phyloP scores from a whole-genome alignment of 2,888 invertebrate species.

The Pammene fasciana region DNA sequence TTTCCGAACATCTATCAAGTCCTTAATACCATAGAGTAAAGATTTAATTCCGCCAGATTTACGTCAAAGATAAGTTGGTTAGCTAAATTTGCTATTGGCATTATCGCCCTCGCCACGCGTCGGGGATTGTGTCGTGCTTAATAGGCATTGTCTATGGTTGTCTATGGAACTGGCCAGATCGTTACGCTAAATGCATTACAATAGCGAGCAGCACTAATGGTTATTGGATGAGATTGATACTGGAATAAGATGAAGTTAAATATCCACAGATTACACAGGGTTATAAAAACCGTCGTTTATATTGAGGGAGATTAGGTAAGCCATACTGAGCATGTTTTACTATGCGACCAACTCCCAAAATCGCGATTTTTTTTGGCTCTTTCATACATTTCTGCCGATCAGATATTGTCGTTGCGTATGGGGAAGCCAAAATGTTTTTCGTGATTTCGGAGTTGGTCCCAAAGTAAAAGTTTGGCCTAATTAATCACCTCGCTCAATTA shows the following conservation, averaged over 20 bases:
- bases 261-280: not conserved
- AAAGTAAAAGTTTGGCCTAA: no score
- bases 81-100: constrained; percentile 71
- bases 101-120: constrained; percentile 71
- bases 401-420: no score
- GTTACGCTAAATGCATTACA: constrained; percentile 57
- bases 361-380: no score
- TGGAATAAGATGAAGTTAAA: not conserved
- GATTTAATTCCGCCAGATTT: not conserved
- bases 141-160: constrained; percentile 69
- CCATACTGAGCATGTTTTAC: no score
- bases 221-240: constrained; percentile 16
- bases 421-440: no score
- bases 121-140: constrained; percentile 70
- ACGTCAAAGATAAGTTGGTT: not conserved
- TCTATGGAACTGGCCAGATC: constrained; percentile 42
- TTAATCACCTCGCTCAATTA: no score
- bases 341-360: no score
- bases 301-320: no score
- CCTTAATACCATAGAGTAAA: not conserved
- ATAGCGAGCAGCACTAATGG: constrained; percentile 35
- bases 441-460: no score
- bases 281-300: no score
- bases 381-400: no score
- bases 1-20: not conserved